Conservation (phyloP, 2,797 vertebrate species). For the Protosalanx chinensis region DNA sequence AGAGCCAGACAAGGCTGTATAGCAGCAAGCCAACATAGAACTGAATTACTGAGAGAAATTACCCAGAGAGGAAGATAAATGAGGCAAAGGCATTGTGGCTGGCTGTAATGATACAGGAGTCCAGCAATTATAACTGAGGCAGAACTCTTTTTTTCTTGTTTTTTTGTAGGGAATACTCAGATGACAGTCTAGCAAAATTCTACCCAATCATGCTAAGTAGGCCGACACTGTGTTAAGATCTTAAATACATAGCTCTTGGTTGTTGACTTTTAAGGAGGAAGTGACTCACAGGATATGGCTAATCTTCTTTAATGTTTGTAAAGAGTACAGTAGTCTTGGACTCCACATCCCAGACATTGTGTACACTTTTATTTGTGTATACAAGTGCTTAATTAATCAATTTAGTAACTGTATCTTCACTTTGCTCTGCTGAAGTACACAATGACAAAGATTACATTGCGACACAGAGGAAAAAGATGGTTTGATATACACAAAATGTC, state of each 20-base stretch:
- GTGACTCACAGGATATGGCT: constrained; percentile 62
- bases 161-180: not conserved
- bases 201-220: no score
- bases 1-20: not conserved
- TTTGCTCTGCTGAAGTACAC: not conserved
- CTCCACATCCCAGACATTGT: no score
- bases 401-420: not conserved
- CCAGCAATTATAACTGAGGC: not conserved
- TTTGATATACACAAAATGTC: not conserved
- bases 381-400: not conserved
- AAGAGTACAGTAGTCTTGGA: constrained; percentile 20
- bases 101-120: not conserved
- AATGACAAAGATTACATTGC: not conserved
- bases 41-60: not conserved
- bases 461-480: not conserved
- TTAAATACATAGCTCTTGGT: constrained; percentile 29
- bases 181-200: no score
- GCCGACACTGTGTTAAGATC: no score
- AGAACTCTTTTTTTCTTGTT: not conserved
- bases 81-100: not conserved
- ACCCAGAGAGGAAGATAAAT: not conserved
- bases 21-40: not conserved
- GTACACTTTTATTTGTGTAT: not conserved
- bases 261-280: constrained; percentile 62
- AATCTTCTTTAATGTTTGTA: constrained; percentile 39